Percentiles rank a stretch among this genome's conserved stretches.
These are phyloP conservation scores for Amblyornis subalaris DNA, from an alignment of 2,113 vertebrate genomes.

Conservation along the genomic window DNA sequence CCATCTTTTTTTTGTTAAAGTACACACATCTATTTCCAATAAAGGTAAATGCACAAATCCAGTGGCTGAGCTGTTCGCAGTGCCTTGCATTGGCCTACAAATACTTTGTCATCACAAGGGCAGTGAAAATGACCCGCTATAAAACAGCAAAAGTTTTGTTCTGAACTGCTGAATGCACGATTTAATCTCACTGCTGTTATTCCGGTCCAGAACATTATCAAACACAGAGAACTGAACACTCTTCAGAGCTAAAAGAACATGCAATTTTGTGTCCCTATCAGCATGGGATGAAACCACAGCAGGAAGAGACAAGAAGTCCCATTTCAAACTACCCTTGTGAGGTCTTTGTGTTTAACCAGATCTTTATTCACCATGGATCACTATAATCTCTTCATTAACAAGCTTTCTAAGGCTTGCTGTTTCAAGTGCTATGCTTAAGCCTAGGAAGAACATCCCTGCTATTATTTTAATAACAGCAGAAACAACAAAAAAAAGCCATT, in stretches of 20 bases:
- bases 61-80: background rate
- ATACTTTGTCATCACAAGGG: background rate
- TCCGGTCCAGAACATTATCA: fast-evolving
- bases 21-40: background rate
- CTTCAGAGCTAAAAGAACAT: background rate
- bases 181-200: background rate
- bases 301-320: background rate
- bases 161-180: background rate
- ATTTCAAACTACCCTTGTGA: background rate
- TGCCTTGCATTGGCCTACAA: no score
- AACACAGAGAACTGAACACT: background rate
- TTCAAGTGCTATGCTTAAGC: background rate
- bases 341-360: background rate
- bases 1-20: background rate
- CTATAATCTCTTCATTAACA: background rate
- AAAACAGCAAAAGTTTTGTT: background rate
- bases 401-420: background rate
- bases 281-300: background rate
- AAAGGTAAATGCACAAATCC: background rate
- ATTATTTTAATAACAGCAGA: background rate
- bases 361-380: background rate
- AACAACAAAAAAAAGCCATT: background rate
- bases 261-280: background rate
- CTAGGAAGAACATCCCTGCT: background rate
- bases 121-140: background rate